Evolutionary conservation across 2,888 invertebrate species (phyloP).

Genomic region (Erebia ligea): DNA sequence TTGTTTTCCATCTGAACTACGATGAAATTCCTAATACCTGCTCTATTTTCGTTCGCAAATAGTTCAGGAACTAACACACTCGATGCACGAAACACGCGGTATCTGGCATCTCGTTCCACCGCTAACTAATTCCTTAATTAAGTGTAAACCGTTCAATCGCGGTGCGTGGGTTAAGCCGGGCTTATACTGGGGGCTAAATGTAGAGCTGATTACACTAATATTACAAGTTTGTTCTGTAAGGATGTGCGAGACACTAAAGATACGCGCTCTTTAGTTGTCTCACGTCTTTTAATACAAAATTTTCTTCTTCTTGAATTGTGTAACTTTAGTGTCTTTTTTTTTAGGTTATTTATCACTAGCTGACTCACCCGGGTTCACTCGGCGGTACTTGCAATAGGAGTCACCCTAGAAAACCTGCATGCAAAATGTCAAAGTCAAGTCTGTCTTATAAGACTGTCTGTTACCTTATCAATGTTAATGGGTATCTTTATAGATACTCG

Average conservation of each 20-base stretch:
- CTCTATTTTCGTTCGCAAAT: constrained; percentile 36
- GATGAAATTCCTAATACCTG: background rate
- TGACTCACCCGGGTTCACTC: too few species aligned
- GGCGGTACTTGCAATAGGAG: too few species aligned
- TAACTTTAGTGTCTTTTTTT: too few species aligned
- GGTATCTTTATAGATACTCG: too few species aligned
- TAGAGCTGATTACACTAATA: constrained; percentile 1
- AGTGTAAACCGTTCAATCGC: constrained; percentile 58
- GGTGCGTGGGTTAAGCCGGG: constrained; percentile 46
- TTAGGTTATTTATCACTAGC: too few species aligned
- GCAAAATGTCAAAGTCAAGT: too few species aligned
- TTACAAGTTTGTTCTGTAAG: background rate
- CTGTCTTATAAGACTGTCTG: too few species aligned
- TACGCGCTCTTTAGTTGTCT: too few species aligned
- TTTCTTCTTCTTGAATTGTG: too few species aligned
- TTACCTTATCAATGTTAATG: too few species aligned
- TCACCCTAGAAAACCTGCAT: too few species aligned
- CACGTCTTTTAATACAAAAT: too few species aligned
- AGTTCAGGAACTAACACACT: constrained; percentile 53
- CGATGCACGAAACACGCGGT: constrained; percentile 48
- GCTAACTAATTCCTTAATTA: constrained; percentile 67
- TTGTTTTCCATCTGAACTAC: background rate
- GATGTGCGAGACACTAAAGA: background rate
- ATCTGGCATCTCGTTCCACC: constrained; percentile 53
- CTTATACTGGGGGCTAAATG: constrained; percentile 38